Evolutionary conservation across 1,140 invertebrate genomes (phyloP).

Genomic region (Agrypnia vestita): DNA sequence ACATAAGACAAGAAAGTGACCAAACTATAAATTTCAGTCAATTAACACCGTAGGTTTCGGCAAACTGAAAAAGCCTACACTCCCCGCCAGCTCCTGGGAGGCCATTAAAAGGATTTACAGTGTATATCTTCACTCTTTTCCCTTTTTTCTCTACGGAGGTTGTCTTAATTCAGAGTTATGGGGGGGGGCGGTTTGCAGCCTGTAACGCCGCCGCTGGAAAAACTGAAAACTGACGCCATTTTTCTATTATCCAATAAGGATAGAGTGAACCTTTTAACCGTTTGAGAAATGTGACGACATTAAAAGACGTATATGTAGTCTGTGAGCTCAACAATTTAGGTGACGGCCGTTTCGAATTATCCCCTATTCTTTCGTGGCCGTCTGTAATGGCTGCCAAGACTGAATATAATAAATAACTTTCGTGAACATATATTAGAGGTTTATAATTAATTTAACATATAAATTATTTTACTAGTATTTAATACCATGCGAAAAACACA

Average conservation of each 20-base stretch:
- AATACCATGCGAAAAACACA: too few species aligned
- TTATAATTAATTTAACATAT: too few species aligned
- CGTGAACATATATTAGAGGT: too few species aligned
- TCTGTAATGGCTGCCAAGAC: not conserved
- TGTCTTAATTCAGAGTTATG: slow-evolving; percentile 59
- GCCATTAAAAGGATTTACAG: slow-evolving; percentile 59
- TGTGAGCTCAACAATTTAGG: slow-evolving; percentile 17
- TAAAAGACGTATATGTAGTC: slow-evolving; percentile 25
- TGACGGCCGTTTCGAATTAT: slow-evolving; percentile 25
- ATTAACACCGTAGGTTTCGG: slow-evolving; percentile 55
- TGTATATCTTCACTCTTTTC: slow-evolving; percentile 54
- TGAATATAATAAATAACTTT: too few species aligned
- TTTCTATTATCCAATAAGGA: slow-evolving; percentile 36
- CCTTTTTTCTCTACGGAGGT: slow-evolving; percentile 46
- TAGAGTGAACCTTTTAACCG: slow-evolving; percentile 33
- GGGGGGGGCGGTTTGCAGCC: slow-evolving; percentile 42
- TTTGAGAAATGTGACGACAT: slow-evolving; percentile 28
- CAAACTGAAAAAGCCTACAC: slow-evolving; percentile 52
- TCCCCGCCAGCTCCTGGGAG: slow-evolving; percentile 31
- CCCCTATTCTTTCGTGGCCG: not conserved
- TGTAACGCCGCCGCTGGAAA: slow-evolving; percentile 39
- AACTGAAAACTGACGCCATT: slow-evolving; percentile 53
- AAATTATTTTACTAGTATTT: too few species aligned
- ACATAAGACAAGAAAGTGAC: slow-evolving; percentile 62
- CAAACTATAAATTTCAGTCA: slow-evolving; percentile 62